These are phyloP conservation scores for Patagioenas fasciata DNA, from an alignment of 2,113 vertebrate genomes.

Conservation along the genomic window DNA sequence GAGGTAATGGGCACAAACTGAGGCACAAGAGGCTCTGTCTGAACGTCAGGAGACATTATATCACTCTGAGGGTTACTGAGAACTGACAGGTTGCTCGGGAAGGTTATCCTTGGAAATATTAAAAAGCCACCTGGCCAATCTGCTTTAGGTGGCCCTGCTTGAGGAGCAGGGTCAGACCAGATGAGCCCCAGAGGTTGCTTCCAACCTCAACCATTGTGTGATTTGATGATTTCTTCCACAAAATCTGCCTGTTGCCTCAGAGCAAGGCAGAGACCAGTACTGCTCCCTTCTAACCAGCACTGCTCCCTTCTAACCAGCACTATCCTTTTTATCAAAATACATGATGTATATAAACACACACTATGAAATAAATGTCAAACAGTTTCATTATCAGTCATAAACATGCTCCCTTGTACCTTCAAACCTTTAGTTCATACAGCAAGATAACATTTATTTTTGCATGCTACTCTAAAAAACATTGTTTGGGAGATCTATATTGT, in stretches of 20 bases:
- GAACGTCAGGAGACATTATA: neutral
- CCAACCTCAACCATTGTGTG: neutral
- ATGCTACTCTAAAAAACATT: neutral
- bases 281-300: neutral
- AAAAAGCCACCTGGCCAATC: neutral
- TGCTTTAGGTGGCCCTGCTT: neutral
- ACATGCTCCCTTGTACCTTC: neutral
- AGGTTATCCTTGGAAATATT: neutral
- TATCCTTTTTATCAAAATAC: neutral
- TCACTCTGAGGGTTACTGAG: neutral
- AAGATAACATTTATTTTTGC: neutral
- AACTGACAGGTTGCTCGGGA: neutral
- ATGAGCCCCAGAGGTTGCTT: neutral
- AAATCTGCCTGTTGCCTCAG: neutral
- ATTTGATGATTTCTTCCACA: neutral
- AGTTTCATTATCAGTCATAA: neutral
- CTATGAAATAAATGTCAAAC: neutral
- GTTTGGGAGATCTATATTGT: neutral
- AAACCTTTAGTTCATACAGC: neutral
- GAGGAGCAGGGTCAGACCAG: neutral
- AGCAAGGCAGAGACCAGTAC: neutral
- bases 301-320: neutral
- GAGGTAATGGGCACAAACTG: neutral
- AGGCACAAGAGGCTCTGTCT: neutral
- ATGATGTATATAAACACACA: neutral